Conservation (phyloP, 2,888 invertebrate genomes). For the Opisthograptis luteolata region DNA sequence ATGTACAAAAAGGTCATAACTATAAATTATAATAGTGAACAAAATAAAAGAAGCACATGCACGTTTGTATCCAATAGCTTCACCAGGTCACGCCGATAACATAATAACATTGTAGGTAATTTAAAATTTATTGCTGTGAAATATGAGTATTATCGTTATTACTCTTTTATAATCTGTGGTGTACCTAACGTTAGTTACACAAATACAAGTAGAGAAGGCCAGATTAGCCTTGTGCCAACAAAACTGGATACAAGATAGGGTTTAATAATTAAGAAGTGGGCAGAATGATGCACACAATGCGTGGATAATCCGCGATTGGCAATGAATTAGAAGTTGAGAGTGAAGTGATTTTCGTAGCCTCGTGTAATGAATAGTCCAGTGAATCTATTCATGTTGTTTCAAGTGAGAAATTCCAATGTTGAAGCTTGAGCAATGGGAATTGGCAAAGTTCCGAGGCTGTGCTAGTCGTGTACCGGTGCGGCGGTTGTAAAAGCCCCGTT, state of each 20-base stretch:
- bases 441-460: slow-evolving; percentile 79
- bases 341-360: slow-evolving; percentile 28
- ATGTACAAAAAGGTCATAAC: slow-evolving; percentile 15
- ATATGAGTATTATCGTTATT: slow-evolving; percentile 30
- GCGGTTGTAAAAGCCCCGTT: slow-evolving; percentile 81
- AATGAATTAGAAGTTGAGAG: slow-evolving; percentile 51
- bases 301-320: slow-evolving; percentile 39
- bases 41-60: slow-evolving; percentile 22
- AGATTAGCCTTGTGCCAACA: slow-evolving; percentile 41
- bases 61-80: slow-evolving; percentile 29
- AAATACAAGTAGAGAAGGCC: slow-evolving; percentile 41
- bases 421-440: slow-evolving; percentile 78
- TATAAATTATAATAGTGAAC: slow-evolving; percentile 12
- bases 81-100: slow-evolving; percentile 34
- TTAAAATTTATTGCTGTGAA: slow-evolving; percentile 39
- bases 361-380: slow-evolving; percentile 40
- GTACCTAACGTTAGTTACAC: slow-evolving; percentile 20
- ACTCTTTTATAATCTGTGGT: slow-evolving; percentile 10
- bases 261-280: slow-evolving; percentile 26
- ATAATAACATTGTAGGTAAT: slow-evolving; percentile 36
- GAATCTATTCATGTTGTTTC: slow-evolving; percentile 71
- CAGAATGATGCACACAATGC: slow-evolving; percentile 25
- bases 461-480: slow-evolving; percentile 65
- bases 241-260: slow-evolving; percentile 36
- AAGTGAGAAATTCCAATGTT: slow-evolving; percentile 80